Evolutionary conservation across 92 coral and sea anemone species (phyloP).

Genomic region (Heliopora coerulea): DNA sequence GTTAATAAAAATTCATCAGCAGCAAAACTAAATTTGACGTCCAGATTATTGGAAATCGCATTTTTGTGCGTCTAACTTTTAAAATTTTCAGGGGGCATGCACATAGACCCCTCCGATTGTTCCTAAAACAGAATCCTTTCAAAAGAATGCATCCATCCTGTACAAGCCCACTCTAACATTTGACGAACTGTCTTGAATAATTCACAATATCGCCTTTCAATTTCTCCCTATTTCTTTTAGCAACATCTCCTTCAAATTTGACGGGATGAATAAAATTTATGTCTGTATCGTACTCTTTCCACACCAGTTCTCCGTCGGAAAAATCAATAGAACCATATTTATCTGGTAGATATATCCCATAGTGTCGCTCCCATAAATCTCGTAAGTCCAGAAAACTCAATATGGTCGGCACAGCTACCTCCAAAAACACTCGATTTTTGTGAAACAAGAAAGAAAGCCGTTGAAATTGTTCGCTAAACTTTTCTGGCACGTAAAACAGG

Average conservation of each 20-base stretch:
- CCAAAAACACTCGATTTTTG: slow-evolving; percentile 55
- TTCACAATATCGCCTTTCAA: slow-evolving; percentile 16
- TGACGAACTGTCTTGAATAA: slow-evolving; percentile 33
- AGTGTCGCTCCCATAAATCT: slow-evolving; percentile 28
- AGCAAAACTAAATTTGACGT: too few species aligned
- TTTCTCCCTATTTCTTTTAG: slow-evolving; percentile 15
- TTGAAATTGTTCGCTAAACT: slow-evolving; percentile 40
- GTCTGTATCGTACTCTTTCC: slow-evolving; percentile 40
- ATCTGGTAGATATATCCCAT: slow-evolving; percentile 46
- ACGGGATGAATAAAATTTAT: slow-evolving; percentile 44
- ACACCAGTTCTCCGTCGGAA: slow-evolving; percentile 30
- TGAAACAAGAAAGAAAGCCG: slow-evolving; percentile 47
- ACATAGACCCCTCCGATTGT: too few species aligned
- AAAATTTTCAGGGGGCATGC: too few species aligned
- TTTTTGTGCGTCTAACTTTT: too few species aligned
- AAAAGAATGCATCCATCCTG: too few species aligned
- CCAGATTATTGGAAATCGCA: too few species aligned
- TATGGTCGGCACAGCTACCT: slow-evolving; percentile 58
- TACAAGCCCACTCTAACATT: too few species aligned
- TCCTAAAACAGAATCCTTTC: too few species aligned
- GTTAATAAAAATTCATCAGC: too few species aligned
- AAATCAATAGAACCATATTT: slow-evolving; percentile 28
- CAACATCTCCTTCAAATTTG: slow-evolving; percentile 23
- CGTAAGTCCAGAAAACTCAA: slow-evolving; percentile 45
- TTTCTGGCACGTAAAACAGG: slow-evolving; percentile 54